Evolutionary conservation across 2,797 vertebrate species (phyloP).

Genomic region (Podarcis siculus): DNA sequence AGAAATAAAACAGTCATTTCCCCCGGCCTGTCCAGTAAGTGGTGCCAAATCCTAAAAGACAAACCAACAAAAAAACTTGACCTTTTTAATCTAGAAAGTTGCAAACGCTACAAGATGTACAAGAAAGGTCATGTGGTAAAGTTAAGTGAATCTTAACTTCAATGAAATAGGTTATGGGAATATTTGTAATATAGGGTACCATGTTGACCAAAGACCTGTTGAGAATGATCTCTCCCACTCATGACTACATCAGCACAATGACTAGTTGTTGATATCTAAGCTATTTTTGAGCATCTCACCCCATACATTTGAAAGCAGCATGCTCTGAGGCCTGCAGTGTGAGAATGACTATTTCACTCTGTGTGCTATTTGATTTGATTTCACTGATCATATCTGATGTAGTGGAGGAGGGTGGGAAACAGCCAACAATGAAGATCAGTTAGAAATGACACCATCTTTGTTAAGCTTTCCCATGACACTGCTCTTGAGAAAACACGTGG

Average conservation of each 20-base stretch:
- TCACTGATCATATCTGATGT: not conserved
- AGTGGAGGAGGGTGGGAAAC: not conserved
- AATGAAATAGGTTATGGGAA: not conserved
- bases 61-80: not conserved
- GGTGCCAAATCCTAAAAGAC: not conserved
- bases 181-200: not conserved
- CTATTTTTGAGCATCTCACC: not conserved
- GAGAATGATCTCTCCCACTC: not conserved
- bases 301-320: not conserved
- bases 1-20: no score
- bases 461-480: not conserved
- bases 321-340: not conserved
- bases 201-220: not conserved
- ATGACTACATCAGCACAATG: not conserved
- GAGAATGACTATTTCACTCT: not conserved
- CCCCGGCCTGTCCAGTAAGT: not conserved
- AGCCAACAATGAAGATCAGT: not conserved
- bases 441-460: slow-evolving; percentile 29
- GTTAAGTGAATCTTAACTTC: not conserved
- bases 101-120: not conserved
- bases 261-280: not conserved
- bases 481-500: not conserved
- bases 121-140: not conserved
- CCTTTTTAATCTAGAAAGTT: not conserved
- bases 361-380: not conserved